A percentile compares a stretch with the other conserved stretches of the same genome.
Evolutionary conservation across 2,888 invertebrate genomes (phyloP).

Genomic region (Diarsia rubi): DNA sequence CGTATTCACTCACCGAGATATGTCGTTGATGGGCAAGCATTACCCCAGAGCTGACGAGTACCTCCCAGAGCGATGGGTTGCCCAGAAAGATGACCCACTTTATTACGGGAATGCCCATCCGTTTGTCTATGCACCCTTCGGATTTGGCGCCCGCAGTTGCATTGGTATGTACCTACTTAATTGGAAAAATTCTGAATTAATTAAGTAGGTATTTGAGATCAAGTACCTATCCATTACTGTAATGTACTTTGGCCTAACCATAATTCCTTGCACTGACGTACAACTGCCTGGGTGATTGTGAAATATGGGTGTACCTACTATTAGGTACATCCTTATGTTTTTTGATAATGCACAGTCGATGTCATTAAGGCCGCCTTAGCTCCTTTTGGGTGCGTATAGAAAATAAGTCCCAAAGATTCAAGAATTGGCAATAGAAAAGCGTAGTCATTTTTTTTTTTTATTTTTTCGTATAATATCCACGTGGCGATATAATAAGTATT

Average conservation of each 20-base stretch:
- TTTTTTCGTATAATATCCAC: too few relatives aligned
- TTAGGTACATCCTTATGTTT: too few relatives aligned
- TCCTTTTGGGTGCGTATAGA: not conserved
- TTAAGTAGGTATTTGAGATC: not conserved
- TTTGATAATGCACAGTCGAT: not conserved
- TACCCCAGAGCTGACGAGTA: constrained; percentile 92
- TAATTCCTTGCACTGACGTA: not conserved
- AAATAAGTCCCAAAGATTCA: not conserved
- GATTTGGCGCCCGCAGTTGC: constrained; percentile 93
- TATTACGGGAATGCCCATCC: constrained; percentile 89
- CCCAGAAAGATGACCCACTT: constrained; percentile 78
- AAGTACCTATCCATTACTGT: too few relatives aligned
- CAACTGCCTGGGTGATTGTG: too few relatives aligned
- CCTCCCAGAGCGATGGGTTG: constrained; percentile 94
- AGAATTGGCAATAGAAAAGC: not conserved
- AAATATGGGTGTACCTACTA: too few relatives aligned
- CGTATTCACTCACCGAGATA: constrained; percentile 89
- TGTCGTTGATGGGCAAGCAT: constrained; percentile 92
- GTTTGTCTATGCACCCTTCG: constrained; percentile 92
- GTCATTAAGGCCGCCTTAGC: not conserved
- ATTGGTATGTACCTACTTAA: constrained; percentile 87
- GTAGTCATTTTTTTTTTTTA: not conserved
- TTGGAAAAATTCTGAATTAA: not conserved
- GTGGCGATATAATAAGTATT: too few relatives aligned
- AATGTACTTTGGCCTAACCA: not conserved